Evolutionary conservation across 2,888 invertebrate species (phyloP), one percentile per base, ranked within the genome.

Genomic region (Acleris sparsana): DNA sequence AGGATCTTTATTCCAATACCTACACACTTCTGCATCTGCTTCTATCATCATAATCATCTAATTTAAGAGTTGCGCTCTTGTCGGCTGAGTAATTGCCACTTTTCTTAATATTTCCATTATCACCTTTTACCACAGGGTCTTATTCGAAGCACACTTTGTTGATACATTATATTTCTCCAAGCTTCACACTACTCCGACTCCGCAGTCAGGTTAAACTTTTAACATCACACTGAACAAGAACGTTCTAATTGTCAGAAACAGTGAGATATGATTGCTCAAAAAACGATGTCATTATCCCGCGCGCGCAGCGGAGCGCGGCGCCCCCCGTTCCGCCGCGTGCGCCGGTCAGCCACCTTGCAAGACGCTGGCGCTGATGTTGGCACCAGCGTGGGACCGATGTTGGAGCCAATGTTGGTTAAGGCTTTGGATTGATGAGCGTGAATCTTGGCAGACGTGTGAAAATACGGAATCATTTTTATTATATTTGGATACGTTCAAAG

Each of bases 211-310:
- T 49, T 20, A 49, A 49, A 49, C 18, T 18, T 18, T 49, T 20
- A 20, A 17, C 20, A 11, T 17, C 49, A 18, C 49, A 49, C 17
- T 20, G 4, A 11, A 20, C 56, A 57, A 51, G 58, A 58, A 48
- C 65, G 52, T 61, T 62, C 61, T 67, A 67, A 67, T 67, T 63
- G 62, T 63, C 57, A 71, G 71, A 64, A 69, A 58, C 73, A 83
- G 90, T 90, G 90, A 89, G 88, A 89, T 90, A 90, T 90, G 89
- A 86, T 83, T 84, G 86, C 79, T 74, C 71, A 71, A 82, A 84
- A 83, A 82, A 82, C 82, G 79, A 78, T 85, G 89, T 88, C 87
- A 86, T 88, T 89, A 88, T 80, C 86, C 82, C 52, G 57, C 48
- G 46, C 62, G 66, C 46, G 65, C 65, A 53, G 77, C 78, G 75